Evolutionary conservation across 2,797 vertebrate species (phyloP).

Genomic region (Lerista edwardsae): DNA sequence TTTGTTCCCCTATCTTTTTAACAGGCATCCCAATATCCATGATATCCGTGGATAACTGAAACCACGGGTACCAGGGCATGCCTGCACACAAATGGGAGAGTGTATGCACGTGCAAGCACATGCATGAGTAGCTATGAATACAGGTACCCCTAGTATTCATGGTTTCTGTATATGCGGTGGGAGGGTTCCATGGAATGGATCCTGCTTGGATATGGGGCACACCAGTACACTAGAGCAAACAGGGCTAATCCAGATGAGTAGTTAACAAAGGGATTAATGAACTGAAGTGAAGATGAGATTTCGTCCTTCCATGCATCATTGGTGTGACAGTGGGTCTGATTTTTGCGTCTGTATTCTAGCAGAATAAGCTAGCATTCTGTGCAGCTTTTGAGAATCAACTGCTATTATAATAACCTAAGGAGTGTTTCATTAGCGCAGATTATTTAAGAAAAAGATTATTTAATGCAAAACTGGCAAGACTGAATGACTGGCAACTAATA

Average conservation of each 20-base stretch:
- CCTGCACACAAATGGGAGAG: too few relatives aligned
- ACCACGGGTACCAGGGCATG: too few relatives aligned
- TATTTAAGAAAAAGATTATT: too few relatives aligned
- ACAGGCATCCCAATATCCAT: too few relatives aligned
- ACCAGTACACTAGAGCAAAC: neutral
- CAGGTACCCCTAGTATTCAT: too few relatives aligned
- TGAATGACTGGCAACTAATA: neutral
- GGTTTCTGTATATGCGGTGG: too few relatives aligned
- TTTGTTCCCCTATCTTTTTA: too few relatives aligned
- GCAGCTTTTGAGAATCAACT: neutral
- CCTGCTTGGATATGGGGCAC: too few relatives aligned
- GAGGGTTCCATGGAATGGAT: too few relatives aligned
- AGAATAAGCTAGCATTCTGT: neutral
- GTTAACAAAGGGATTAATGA: neutral
- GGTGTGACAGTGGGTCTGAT: neutral
- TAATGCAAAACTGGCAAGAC: conserved; percentile 3
- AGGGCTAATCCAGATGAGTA: neutral
- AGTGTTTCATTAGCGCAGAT: neutral
- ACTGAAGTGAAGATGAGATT: neutral
- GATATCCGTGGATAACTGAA: too few relatives aligned
- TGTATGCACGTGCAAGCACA: too few relatives aligned
- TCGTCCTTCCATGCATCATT: neutral
- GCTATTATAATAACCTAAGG: neutral
- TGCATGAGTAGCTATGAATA: too few relatives aligned
- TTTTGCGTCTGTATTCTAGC: neutral